Conservation (phyloP, 2,797 vertebrate genomes). For the Alcedo quadribrachys region DNA sequence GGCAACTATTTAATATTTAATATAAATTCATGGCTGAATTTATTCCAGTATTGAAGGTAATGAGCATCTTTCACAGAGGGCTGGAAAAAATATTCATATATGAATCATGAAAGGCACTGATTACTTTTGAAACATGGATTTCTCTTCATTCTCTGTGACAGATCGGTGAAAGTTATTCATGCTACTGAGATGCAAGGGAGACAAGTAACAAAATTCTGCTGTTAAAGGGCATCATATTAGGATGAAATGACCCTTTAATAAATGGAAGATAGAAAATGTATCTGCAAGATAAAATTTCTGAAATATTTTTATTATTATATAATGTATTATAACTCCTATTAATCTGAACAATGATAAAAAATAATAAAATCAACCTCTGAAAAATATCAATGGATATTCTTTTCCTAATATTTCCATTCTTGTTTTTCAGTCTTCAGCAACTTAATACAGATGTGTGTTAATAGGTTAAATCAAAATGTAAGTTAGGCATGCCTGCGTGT, state of each 20-base stretch:
- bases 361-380: background rate
- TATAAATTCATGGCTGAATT: background rate
- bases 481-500: background rate
- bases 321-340: background rate
- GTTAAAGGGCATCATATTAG: background rate
- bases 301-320: background rate
- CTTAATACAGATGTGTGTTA: background rate
- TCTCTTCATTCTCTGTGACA: background rate
- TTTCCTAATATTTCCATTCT: background rate
- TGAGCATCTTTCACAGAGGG: background rate
- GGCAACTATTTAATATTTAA: background rate
- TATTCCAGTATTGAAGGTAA: background rate
- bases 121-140: background rate
- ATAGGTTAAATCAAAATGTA: background rate
- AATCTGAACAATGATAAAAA: background rate
- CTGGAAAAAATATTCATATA: background rate
- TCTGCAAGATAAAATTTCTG: background rate
- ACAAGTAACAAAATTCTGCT: background rate
- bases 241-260: conserved; percentile 8
- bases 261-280: conserved; percentile 1
- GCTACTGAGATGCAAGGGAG: background rate
- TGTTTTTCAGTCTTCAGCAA: background rate
- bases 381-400: background rate
- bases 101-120: background rate
- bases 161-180: conserved; percentile 29